Base-by-base conservation (phyloP, 2,888 invertebrate species). In the Cordilura impudica region DNA sequence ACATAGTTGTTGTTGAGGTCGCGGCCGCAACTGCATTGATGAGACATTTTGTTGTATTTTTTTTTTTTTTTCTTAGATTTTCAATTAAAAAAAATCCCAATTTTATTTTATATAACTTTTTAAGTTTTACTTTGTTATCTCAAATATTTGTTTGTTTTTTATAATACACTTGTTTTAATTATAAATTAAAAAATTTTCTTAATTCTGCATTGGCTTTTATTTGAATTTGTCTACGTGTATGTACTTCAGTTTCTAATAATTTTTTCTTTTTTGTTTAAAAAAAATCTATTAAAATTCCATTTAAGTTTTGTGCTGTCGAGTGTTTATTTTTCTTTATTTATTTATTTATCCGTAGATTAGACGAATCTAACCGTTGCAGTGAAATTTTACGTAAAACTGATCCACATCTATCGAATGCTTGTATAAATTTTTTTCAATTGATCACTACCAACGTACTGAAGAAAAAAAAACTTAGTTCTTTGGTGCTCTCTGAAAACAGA, bases 1-100 rank as follows among this genome's bases (percentile, higher is more conserved):
- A 89, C 88, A 82, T 89, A 90, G 82, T 90, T 90, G 84, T 90
- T 90, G 85, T 90, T 90, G 67, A 90, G 86, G 86, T 90, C 90
- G 82, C 90, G 90, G 83, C 90, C 89, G 83, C 90, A 90, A 85
- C 89, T 90, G 87, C 90, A 90, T 84, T 90, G 90, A 86, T 90
- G 89, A 81, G 90, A 89, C 90, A 90, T 90, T 49, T 84, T 88
- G 72, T 14, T 58, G 82, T 19, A 29, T 82, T 65, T 84, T 82
- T 66, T 53, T 23, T 61, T 69, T 67, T n/a, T 51, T 19, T 58
- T 47, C 31, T 73, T 69, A 6, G 58, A 65, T 66, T 58, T 6
- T 43, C 31, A 16, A 39, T 56, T 29, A 14, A 61, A 35, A n/a
- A 49, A 39, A 26, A 54, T 63, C 10, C 29, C 4, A n/a, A 39